Conservation (phyloP, 2,888 invertebrate species). For the Dynastes tityus region DNA sequence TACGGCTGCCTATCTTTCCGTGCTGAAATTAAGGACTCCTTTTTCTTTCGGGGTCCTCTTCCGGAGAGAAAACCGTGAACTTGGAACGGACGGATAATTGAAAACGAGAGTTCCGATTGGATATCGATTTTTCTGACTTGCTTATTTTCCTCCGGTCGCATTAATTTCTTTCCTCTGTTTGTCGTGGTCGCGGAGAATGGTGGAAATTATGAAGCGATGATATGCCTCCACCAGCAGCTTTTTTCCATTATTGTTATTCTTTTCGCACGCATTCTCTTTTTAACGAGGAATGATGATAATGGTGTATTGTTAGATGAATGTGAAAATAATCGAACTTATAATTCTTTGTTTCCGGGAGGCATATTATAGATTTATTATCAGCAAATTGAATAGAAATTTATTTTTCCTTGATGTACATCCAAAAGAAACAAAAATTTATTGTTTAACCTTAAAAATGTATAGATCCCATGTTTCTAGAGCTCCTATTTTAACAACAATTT, state of each 20-base stretch:
- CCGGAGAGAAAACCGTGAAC: constrained; percentile 33
- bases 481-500: too few relatives aligned
- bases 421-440: too few relatives aligned
- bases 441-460: too few relatives aligned
- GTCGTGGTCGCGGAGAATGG: constrained; percentile 4
- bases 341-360: too few relatives aligned
- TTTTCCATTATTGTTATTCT: constrained; percentile 10
- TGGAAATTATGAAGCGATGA: constrained; percentile 31
- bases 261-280: constrained; percentile 2
- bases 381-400: too few relatives aligned
- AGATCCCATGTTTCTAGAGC: too few relatives aligned
- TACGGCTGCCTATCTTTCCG: constrained; percentile 7
- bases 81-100: constrained; percentile 54
- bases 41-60: background rate
- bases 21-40: constrained; percentile 43
- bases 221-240: background rate
- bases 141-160: constrained; percentile 51
- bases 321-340: too few relatives aligned
- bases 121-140: constrained; percentile 58
- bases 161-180: constrained; percentile 49
- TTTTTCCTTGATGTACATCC: too few relatives aligned
- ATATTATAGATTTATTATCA: too few relatives aligned
- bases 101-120: constrained; percentile 54
- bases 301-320: too few relatives aligned
- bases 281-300: background rate